Evolutionary conservation across 2,797 vertebrate genomes (phyloP).

Genomic region (Emydoidea blandingii): DNA sequence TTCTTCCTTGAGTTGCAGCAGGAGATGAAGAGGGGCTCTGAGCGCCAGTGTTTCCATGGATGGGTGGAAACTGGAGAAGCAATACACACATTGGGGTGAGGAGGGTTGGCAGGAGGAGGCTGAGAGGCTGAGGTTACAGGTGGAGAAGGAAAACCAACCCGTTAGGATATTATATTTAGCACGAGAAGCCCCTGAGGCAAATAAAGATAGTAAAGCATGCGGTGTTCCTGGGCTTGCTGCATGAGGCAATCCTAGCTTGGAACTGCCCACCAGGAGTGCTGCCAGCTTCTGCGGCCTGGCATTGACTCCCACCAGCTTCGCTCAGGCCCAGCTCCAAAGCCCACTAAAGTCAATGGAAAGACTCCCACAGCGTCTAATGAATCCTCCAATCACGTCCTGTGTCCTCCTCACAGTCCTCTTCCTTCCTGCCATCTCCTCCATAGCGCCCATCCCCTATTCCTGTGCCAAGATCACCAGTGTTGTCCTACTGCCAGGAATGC

Average conservation of each 20-base stretch:
- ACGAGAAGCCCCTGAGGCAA: neutral
- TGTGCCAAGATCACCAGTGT: neutral
- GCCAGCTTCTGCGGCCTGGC: neutral
- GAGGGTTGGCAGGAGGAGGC: neutral
- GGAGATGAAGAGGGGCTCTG: neutral
- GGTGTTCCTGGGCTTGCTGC: neutral
- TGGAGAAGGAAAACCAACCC: neutral
- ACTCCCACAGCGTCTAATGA: neutral
- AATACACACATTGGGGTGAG: neutral
- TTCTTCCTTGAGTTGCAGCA: too few species aligned
- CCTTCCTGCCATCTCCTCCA: neutral
- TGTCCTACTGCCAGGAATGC: neutral
- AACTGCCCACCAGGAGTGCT: neutral
- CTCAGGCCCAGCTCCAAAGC: neutral
- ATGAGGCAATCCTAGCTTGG: neutral
- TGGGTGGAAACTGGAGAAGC: neutral
- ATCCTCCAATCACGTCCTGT: neutral
- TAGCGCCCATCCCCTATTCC: neutral
- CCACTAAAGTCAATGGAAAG: neutral
- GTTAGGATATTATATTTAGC: neutral
- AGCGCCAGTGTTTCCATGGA: neutral
- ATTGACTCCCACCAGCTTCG: neutral
- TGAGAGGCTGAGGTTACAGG: neutral
- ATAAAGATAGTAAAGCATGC: neutral
- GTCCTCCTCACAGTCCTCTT: neutral